Percentiles rank a stretch among this genome's conserved stretches.
phyloP scores from a whole-genome alignment of 1,140 invertebrate species.

The Zaprionus lachaisei region DNA sequence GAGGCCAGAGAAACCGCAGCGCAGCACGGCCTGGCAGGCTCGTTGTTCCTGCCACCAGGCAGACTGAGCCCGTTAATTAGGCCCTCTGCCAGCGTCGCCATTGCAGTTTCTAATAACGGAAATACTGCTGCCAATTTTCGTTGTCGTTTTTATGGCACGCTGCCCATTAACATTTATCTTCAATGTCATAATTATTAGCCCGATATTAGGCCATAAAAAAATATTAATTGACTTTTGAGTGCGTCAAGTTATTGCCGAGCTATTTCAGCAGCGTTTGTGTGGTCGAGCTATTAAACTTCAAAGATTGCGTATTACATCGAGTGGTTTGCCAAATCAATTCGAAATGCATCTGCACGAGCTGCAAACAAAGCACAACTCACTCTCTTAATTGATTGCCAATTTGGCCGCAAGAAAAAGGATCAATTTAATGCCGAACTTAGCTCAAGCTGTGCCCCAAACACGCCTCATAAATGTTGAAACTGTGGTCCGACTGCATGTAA shows the following conservation, averaged over 20 bases:
- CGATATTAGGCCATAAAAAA: slow-evolving; percentile 66
- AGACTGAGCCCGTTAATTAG: slow-evolving; percentile 62
- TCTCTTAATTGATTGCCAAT: neutral
- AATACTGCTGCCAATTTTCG: slow-evolving; percentile 52
- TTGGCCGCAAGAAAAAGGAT: neutral
- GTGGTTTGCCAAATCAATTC: slow-evolving; percentile 12
- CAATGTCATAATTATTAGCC: slow-evolving; percentile 65
- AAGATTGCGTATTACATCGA: slow-evolving; percentile 1
- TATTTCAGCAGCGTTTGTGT: neutral
- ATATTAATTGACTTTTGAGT: slow-evolving; percentile 63
- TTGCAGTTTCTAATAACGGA: slow-evolving; percentile 59
- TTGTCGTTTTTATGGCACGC: slow-evolving; percentile 45
- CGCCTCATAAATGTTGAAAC: neutral
- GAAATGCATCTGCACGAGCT: neutral
- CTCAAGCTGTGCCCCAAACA: neutral
- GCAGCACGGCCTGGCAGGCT: neutral
- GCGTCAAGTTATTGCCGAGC: neutral
- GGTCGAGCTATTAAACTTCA: slow-evolving; percentile 17
- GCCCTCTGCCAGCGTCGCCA: slow-evolving; percentile 17
- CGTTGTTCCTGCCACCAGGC: neutral
- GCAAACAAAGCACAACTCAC: neutral
- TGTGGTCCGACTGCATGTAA: neutral
- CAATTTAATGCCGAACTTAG: neutral
- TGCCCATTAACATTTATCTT: slow-evolving; percentile 64
- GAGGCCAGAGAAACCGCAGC: slow-evolving; percentile 46